Evolutionary conservation across 2,888 invertebrate species (phyloP), one percentile per base, ranked within the genome.

Genomic region (Heliconius sara): DNA sequence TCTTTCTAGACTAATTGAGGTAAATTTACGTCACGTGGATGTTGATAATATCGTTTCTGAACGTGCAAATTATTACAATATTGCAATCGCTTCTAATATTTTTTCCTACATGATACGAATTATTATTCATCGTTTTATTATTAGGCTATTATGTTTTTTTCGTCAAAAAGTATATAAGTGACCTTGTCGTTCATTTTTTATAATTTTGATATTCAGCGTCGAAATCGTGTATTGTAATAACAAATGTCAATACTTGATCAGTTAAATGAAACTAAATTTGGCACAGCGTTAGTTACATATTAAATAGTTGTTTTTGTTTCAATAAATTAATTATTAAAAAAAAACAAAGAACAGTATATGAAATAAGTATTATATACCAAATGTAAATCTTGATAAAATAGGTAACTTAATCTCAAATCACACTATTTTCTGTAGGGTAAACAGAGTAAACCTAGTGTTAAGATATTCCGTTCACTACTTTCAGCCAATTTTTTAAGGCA

Each of bases 1-100:
- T 25, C n/a, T 73, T 73, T 73, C 13, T n/a, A 22, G 57, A 73
- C n/a, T 34, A 60, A 60, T 39, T 34, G 16, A 34, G 72, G 7
- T 25, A 63, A 7, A 2, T n/a, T 74, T 65, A 43, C 74, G 34
- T 60, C 60, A 73, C 57, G 34, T 60, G n/a, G n/a, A 22, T 19
- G 22, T 60, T 39, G 73, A 60, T 60, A 60, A 10, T 39, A 63
- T 34, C 30, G 57, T 73, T 34, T 34, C 30, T 34, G n/a, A 16
- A 72, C 72, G 60, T 73, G 73, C 27, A 34, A 74, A 34, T 63
- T 63, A 60, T 73, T n/a, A 22, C n/a, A 60, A 60, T 73, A 73
- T 60, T n/a, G 25, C 13, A n/a, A 34, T 60, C n/a, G 71, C 22
- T 27, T 22, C 10, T 5, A 10, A 52, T 16, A 12, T 27, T 34